Evolutionary conservation across 2,888 invertebrate species (phyloP).

Genomic region (Blera fallax): DNA sequence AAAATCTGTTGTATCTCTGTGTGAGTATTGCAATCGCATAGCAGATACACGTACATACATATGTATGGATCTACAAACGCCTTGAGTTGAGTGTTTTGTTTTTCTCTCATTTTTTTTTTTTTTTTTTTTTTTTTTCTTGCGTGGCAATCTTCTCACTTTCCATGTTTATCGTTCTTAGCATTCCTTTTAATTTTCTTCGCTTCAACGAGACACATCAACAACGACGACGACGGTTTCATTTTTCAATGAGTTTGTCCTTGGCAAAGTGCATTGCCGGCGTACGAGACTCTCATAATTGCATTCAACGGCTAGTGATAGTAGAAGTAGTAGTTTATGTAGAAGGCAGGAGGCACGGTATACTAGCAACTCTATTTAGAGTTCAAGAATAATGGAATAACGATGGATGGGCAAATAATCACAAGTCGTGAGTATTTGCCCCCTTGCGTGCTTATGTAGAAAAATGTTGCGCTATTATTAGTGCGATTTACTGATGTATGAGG

Average conservation of each 20-base stretch:
- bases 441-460: conserved; percentile 9
- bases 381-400: conserved; percentile 40
- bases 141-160: conserved; percentile 67
- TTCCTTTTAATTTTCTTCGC: conserved; percentile 37
- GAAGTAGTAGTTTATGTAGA: neutral
- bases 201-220: neutral
- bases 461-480: conserved; percentile 36
- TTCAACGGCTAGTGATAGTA: conserved; percentile 31
- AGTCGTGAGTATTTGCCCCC: conserved; percentile 44
- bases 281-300: conserved; percentile 67
- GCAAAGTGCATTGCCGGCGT: conserved; percentile 80
- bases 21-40: conserved; percentile 12
- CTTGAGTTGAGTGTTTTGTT: conserved; percentile 34
- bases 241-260: conserved; percentile 81
- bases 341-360: neutral
- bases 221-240: conserved; percentile 73
- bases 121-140: too few relatives aligned
- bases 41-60: conserved; percentile 9
- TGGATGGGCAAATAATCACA: neutral
- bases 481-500: conserved; percentile 27
- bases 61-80: conserved; percentile 23
- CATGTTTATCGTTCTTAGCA: conserved; percentile 66
- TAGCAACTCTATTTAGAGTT: conserved; percentile 35
- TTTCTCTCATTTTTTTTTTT: neutral
- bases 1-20: neutral